These are phyloP conservation scores for Salvelinus sp. DNA, from an alignment of 2,113 vertebrate species.

Conservation along the genomic window DNA sequence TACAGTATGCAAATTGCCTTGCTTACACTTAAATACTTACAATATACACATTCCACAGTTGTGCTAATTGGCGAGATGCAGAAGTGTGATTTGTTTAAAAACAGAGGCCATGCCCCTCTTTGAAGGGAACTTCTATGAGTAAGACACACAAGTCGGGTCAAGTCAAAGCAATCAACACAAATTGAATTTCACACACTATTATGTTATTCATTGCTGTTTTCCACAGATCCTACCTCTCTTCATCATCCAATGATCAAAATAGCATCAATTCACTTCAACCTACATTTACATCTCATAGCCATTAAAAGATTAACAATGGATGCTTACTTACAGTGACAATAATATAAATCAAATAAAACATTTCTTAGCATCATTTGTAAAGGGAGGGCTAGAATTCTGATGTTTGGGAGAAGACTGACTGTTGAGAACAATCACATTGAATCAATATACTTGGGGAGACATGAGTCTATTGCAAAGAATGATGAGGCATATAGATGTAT, in stretches of 20 bases:
- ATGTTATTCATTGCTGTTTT: no score
- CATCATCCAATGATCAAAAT: no score
- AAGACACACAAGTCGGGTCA: background rate
- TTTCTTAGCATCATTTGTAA: slow-evolving; percentile 12
- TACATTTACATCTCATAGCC: background rate
- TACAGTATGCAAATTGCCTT: background rate
- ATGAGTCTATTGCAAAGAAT: slow-evolving; percentile 36
- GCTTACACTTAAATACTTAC: background rate
- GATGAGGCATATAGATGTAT: slow-evolving; percentile 37
- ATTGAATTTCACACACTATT: background rate
- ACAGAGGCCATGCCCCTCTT: background rate
- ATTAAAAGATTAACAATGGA: slow-evolving; percentile 1
- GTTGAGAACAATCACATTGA: slow-evolving; percentile 36
- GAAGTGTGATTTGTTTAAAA: background rate
- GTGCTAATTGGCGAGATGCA: background rate
- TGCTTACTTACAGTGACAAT: background rate
- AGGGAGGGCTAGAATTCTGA: slow-evolving; percentile 15
- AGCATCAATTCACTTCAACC: background rate
- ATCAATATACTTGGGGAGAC: slow-evolving; percentile 39
- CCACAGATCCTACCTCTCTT: no score
- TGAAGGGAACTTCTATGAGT: background rate
- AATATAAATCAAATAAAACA: slow-evolving; percentile 5
- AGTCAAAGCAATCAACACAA: background rate
- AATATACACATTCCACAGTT: background rate
- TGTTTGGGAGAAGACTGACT: slow-evolving; percentile 17